phyloP scores from a whole-genome alignment of 2,113 vertebrate species.

The Daboia siamensis region DNA sequence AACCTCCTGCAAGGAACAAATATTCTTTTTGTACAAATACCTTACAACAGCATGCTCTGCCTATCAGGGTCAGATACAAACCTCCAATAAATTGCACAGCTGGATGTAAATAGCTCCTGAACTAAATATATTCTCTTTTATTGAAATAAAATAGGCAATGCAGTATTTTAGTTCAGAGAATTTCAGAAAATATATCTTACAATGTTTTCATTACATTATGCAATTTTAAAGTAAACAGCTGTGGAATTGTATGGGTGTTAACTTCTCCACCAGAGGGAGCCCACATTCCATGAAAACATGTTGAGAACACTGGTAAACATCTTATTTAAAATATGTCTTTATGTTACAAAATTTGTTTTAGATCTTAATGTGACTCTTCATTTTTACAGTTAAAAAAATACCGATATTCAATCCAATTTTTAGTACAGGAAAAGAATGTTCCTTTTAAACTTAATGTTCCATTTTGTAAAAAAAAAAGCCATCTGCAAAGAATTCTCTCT shows the following conservation, averaged over 20 bases:
- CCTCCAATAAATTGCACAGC: background rate
- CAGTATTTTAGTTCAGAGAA: background rate
- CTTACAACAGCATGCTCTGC: background rate
- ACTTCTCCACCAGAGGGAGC: slow-evolving; percentile 76
- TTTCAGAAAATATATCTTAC: background rate
- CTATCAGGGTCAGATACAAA: background rate
- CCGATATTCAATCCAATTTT: background rate
- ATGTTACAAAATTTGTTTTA: background rate
- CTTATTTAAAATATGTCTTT: slow-evolving; percentile 22
- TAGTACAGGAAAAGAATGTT: background rate
- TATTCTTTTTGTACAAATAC: background rate
- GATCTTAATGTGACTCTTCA: background rate
- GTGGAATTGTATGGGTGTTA: slow-evolving; percentile 43
- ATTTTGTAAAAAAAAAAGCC: background rate
- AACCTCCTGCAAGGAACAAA: background rate
- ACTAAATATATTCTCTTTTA: background rate
- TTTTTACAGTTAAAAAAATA: background rate
- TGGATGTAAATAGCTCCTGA: background rate
- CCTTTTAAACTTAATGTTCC: background rate
- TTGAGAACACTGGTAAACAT: slow-evolving; percentile 25
- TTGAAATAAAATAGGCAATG: background rate
- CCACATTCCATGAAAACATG: slow-evolving; percentile 58
- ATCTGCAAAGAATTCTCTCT: background rate
- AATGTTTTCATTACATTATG: background rate
- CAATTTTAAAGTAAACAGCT: slow-evolving; percentile 30